Evolutionary conservation across 1,140 invertebrate genomes (phyloP), one percentile per base, ranked within the genome.

Genomic region (Pseudomyrmex pallidus): DNA sequence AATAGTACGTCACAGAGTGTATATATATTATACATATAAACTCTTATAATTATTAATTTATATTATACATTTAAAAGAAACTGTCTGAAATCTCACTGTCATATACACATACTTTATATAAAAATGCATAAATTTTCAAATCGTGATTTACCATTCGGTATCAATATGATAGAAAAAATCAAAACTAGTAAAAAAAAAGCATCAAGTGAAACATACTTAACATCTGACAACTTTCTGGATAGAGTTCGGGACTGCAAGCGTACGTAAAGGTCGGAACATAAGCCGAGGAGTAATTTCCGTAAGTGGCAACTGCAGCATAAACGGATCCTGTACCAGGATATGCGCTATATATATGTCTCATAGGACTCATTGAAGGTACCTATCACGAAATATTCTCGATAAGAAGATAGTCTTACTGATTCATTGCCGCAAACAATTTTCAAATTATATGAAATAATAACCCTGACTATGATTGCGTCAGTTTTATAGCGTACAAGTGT

Each of bases 261-360:
- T 97, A 97, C 2, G 96, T 96, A 64, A 96, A 93, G 8, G 93
- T 93, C 2, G 97, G 96, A 2, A 97, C 95, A 89, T 97, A 97
- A 17, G 96, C 95, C 83, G 95, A 95, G 44, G 90, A 92, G 3
- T 90, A 77, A 78, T 93, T 90, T 59, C 84, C 91, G 84, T 92
- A 94, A 52, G 93, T 95, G 1, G 96, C 96, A 8, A 97, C 92
- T 17, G 96, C 95, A 0, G 93, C 95, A 88, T 96, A 96, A 48
- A 97, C 93, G 2, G 95, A 95, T 22, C 96, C 96, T 8, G 95
- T 96, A 44, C 96, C 96, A 12, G 92, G 93, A 90, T 97, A 97
- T 5, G 95, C 94, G 87, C 95, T 96, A 77, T 96, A 95, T 84
- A 95, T 91, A 59, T 95, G 93, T 67, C 95, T 94, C 86, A 95